Conservation (phyloP, 2,797 vertebrate genomes). For the Clamator glandarius region DNA sequence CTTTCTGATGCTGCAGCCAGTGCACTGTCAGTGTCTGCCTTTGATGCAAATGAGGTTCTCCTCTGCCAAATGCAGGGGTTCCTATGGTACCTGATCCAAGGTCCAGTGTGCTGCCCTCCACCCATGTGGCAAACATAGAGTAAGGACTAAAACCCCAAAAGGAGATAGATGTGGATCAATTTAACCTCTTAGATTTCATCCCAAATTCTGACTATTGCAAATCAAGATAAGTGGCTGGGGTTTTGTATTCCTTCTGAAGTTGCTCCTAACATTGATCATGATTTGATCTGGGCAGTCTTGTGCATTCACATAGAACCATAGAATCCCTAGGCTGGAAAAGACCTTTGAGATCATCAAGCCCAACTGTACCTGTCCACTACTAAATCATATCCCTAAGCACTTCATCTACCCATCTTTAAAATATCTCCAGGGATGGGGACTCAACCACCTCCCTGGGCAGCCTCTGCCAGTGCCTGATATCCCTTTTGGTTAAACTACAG, state of each 20-base stretch:
- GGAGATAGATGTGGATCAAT: neutral
- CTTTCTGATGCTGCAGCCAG: neutral
- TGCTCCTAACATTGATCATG: neutral
- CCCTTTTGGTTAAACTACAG: neutral
- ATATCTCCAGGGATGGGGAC: no score
- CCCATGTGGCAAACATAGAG: neutral
- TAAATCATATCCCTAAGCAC: no score
- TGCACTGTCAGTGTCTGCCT: neutral
- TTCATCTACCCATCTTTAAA: no score
- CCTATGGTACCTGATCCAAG: neutral
- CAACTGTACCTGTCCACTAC: no score
- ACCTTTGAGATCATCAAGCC: no score
- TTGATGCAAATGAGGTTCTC: neutral
- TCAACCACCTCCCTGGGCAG: no score
- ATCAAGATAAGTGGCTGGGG: neutral
- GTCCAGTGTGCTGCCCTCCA: neutral
- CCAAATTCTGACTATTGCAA: neutral
- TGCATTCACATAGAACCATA: neutral
- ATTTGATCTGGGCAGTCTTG: neutral
- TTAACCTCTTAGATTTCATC: neutral
- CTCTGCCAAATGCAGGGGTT: neutral
- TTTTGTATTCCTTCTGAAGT: neutral
- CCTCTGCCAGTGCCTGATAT: no score
- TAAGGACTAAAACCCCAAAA: neutral
- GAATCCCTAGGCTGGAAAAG: no score